Base-by-base conservation (phyloP, 2,797 vertebrate genomes). In the Aeoliscus strigatus region DNA sequence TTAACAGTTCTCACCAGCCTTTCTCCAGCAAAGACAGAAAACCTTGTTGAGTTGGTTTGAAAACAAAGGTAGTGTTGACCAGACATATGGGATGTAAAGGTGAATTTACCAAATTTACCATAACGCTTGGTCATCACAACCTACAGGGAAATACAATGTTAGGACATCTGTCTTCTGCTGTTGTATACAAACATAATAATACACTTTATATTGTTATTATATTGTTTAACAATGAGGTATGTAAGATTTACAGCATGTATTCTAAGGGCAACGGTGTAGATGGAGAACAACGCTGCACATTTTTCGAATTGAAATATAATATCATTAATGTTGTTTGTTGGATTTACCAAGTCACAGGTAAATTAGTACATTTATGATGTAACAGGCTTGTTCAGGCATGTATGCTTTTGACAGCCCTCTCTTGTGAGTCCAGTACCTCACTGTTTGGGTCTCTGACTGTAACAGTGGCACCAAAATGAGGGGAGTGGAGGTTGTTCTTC, bases 1-100 rank as follows among this genome's bases (percentile, higher is more conserved):
- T 64, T n/a, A 2, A 1, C 16, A 66, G 58, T 24, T 70, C 93
- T 81, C 77, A 96, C 93, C 90, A 95, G 68, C 66, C 56, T 88
- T 18, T 89, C 90, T 50, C 73, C 83, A 51, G 86, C 86, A 14
- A 86, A 90, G 6, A 91, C 86, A 1, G 91, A 55, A 36, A 94
- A 87, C 53, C 79, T 83, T 1, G 93, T 94, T 8, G 88, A 93
- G 72, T 97, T 95, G 56, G 91, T 94, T 51, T 91, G 82, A 55
- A 94, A 85, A 64, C 94, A 97, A n/a, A 97, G 80, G 28, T 69
- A 66, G 50, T 97, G 91, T 23, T 90, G 89, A 7, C 91, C 94
- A 13, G 91, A 86, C 1, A 81, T 43, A 4, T 91, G 83, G 16
- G 93, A 86, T 11, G 90, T 93, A 52, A 97, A 93, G 35, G 87